Conservation (phyloP, 1,140 invertebrate genomes). For the Bombus cullumanus region DNA sequence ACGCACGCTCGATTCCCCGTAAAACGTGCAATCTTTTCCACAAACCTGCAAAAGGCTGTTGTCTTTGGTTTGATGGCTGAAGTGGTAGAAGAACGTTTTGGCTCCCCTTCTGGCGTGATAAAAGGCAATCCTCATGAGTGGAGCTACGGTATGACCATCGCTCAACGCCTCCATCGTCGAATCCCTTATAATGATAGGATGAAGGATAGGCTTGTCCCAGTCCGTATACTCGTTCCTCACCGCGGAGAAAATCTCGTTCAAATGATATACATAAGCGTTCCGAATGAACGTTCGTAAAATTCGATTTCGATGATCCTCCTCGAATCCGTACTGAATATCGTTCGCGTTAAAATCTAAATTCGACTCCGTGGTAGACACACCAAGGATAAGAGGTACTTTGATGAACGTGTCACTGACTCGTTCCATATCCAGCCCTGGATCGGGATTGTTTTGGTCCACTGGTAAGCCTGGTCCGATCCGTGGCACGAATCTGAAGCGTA, state of each 20-base stretch:
- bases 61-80: slow-evolving; percentile 90
- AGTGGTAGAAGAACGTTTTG: slow-evolving; percentile 90
- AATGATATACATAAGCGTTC: slow-evolving; percentile 93
- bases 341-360: slow-evolving; percentile 89
- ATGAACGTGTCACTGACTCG: slow-evolving; percentile 87
- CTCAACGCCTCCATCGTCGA: slow-evolving; percentile 94
- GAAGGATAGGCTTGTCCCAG: slow-evolving; percentile 93
- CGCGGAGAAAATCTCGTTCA: slow-evolving; percentile 96
- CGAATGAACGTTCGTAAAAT: slow-evolving; percentile 92
- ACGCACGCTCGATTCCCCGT: not conserved
- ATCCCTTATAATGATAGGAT: slow-evolving; percentile 92
- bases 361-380: slow-evolving; percentile 89
- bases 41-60: slow-evolving; percentile 89
- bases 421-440: slow-evolving; percentile 87
- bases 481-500: slow-evolving; percentile 79
- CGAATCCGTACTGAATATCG: slow-evolving; percentile 90
- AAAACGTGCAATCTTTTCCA: not conserved
- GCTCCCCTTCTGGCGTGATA: slow-evolving; percentile 88
- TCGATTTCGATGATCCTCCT: slow-evolving; percentile 89
- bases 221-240: slow-evolving; percentile 96
- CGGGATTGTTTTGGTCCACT: slow-evolving; percentile 85
- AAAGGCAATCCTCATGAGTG: slow-evolving; percentile 87
- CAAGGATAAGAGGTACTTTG: slow-evolving; percentile 87
- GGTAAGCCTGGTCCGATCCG: slow-evolving; percentile 87
- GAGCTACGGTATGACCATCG: slow-evolving; percentile 91